Conservation (phyloP, 1,140 invertebrate genomes). For the Hyphantria cunea region DNA sequence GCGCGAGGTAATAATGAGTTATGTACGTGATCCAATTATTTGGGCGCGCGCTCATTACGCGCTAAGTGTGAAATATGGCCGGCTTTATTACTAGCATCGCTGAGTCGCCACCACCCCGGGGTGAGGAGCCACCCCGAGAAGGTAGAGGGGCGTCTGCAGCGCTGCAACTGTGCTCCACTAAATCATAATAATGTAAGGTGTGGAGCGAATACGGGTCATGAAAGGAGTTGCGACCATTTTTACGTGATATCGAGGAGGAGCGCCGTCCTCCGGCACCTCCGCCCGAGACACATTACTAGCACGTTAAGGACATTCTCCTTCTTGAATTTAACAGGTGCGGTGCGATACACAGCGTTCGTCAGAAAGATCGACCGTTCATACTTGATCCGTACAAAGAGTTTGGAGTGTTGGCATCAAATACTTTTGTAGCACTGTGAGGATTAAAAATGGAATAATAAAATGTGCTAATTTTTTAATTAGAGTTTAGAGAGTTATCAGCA, state of each 20-base stretch:
- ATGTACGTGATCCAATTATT: slow-evolving; percentile 83
- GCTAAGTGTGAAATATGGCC: slow-evolving; percentile 82
- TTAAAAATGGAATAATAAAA: no score
- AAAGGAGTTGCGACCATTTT: slow-evolving; percentile 31
- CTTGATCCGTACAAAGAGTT: no score
- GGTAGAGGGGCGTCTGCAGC: slow-evolving; percentile 47
- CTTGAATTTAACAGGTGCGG: slow-evolving; percentile 1
- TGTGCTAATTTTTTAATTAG: no score
- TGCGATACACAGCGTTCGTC: not conserved
- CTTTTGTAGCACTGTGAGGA: no score
- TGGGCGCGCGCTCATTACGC: slow-evolving; percentile 81
- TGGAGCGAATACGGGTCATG: slow-evolving; percentile 44
- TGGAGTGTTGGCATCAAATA: no score
- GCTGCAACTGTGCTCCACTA: slow-evolving; percentile 65
- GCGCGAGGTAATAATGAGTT: slow-evolving; percentile 82
- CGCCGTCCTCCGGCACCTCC: not conserved
- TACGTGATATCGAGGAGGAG: slow-evolving; percentile 21
- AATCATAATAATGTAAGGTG: slow-evolving; percentile 77
- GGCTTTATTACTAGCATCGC: slow-evolving; percentile 73
- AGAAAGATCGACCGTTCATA: not conserved
- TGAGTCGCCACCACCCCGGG: slow-evolving; percentile 44
- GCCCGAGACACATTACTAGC: not conserved
- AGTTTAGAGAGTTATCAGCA: no score
- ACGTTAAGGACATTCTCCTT: slow-evolving; percentile 12
- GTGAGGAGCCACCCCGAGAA: slow-evolving; percentile 19